Base-by-base conservation (phyloP, 2,113 vertebrate species). In the Malaclemys terrapin region DNA sequence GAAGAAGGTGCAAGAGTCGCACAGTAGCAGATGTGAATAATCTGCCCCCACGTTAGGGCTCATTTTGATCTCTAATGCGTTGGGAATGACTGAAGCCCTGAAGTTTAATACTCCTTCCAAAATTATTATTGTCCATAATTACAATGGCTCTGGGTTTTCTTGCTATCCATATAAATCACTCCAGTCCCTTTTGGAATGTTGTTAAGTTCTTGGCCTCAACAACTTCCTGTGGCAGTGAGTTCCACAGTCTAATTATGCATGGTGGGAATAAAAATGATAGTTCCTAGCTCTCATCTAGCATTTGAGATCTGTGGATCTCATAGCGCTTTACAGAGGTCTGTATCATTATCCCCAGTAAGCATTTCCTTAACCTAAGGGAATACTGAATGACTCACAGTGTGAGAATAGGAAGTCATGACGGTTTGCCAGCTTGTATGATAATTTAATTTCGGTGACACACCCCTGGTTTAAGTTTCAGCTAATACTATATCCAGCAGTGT, bases 181-280 rank as follows among this genome's bases (percentile, higher is more conserved):
- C 38, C 35, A 47, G 47, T 53, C 10, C 45, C 42, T 0, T 1
- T 31, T 10, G 14, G 81, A 81, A 59, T 42, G 16, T 1, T 72
- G 16, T 1, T 72, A 31, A 49, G 0, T 17, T 65, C 35, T 31
- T 12, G 47, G 9, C 29, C 31, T 84, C 54, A 16, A 38, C 20
- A 31, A 35, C 85, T 13, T 87, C 14, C 42, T n/a, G 85, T 29
- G 53, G 56, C 0, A 0, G 2, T 59, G 78, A 13, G 5, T 72
- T 82, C 59, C 22, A 0, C 22, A 0, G 0, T 19, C 50, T 57
- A 2, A 1, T 50, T 31, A 19, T 10, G 22, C 10, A 0, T 13
- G 8, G 62, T 69, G 35, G 35, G 17, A 20, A 8, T 35, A 38
- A n/a, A 69, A 69, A 38, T 9, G 9, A 38, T 69, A 5, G 20